Evolutionary conservation across 2,888 invertebrate species (phyloP).

Genomic region (Pinctada fucata): DNA sequence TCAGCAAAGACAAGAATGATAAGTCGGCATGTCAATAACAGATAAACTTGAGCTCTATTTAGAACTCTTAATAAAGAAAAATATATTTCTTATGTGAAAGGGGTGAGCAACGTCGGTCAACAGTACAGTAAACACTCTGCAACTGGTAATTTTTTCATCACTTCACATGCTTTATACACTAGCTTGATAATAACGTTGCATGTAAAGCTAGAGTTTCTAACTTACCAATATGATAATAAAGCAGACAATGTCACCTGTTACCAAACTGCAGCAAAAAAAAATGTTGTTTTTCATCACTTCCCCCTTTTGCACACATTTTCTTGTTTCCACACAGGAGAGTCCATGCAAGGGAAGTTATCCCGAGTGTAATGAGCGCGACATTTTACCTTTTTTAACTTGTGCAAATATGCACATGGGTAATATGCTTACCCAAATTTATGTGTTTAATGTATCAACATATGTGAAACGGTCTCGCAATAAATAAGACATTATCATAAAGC

Average conservation of each 20-base stretch:
- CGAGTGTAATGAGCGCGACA: not conserved
- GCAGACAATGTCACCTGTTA: too few relatives aligned
- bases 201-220: not conserved
- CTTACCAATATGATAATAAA: too few relatives aligned
- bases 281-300: not conserved
- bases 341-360: not conserved
- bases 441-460: not conserved
- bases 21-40: too few relatives aligned
- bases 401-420: not conserved
- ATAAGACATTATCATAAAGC: not conserved
- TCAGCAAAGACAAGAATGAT: too few relatives aligned
- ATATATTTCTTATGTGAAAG: too few relatives aligned
- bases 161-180: too few relatives aligned
- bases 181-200: not conserved
- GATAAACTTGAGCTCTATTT: too few relatives aligned
- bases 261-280: too few relatives aligned
- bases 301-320: not conserved
- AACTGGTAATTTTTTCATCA: too few relatives aligned
- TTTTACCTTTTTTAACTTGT: not conserved
- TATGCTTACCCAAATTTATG: not conserved
- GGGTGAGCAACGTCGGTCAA: too few relatives aligned
- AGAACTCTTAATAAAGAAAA: too few relatives aligned
- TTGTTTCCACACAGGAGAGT: not conserved
- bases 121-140: too few relatives aligned
- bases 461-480: not conserved